Percentiles rank a stretch among this genome's conserved stretches.
Evolutionary conservation across 2,888 invertebrate species (phyloP).

Genomic region (Chloroclysta siterata): DNA sequence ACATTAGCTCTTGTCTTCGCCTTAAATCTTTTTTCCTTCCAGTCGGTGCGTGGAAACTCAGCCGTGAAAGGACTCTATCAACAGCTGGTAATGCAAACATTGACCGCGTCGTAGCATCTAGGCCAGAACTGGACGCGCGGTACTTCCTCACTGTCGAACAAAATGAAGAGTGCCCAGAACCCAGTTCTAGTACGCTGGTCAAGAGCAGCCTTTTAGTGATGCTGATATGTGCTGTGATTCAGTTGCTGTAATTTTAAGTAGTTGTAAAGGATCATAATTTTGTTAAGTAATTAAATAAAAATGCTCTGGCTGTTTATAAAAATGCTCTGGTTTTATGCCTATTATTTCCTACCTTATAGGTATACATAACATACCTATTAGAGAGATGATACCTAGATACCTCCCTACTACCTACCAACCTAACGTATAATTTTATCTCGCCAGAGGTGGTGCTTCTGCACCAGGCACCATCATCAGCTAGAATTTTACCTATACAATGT

Average conservation of each 20-base stretch:
- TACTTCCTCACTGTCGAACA: slow-evolving; percentile 65
- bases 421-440: no score
- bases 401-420: no score
- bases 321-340: background rate
- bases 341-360: no score
- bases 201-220: slow-evolving; percentile 69
- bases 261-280: background rate
- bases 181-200: slow-evolving; percentile 60
- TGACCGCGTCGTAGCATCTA: slow-evolving; percentile 46
- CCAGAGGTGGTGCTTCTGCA: no score
- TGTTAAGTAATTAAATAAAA: background rate
- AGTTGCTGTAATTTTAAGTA: background rate
- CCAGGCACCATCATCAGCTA: no score
- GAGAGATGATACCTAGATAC: no score
- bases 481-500: no score
- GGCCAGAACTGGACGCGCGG: slow-evolving; percentile 60
- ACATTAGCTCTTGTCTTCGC: no score
- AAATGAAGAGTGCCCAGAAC: slow-evolving; percentile 62
- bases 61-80: slow-evolving; percentile 58
- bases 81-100: slow-evolving; percentile 48
- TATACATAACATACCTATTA: no score
- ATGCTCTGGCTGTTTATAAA: background rate
- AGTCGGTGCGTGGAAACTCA: slow-evolving; percentile 76
- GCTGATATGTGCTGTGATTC: slow-evolving; percentile 33
- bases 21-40: slow-evolving; percentile 32